Base-by-base conservation (phyloP, 2,113 vertebrate genomes). In the Sylvicapra grimmia region DNA sequence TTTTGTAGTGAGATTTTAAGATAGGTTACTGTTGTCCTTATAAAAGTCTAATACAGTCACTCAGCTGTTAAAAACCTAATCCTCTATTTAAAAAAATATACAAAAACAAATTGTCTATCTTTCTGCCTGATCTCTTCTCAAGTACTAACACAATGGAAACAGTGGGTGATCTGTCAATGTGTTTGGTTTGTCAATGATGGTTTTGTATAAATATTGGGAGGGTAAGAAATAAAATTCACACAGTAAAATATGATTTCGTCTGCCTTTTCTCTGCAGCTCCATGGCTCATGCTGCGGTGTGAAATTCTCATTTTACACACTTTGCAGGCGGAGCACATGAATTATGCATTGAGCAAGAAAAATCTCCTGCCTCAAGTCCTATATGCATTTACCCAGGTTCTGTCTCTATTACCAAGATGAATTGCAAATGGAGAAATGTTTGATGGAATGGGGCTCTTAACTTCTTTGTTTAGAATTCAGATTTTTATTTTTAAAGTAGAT, bases 291-390 rank as follows among this genome's bases (percentile, higher is more conserved):
- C 99, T 99, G 99, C 98, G 98, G 99, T 99, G 99, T 99, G 99
- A 99, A 99, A 99, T 99, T 99, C 99, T 99, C 99, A 99, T 99
- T 99, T 99, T 99, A 99, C 99, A 99, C 99, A 99, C 99, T 99
- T 99, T 99, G 99, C 99, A 99, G 99, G 99, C 99, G 98, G 99
- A 99, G 99, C 98, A 99, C 99, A 99, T 99, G 99, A 99, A 99
- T 99, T 99, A 99, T 99, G 99, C 99, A 99, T 99, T 99, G 99
- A 99, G 99, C 99, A 99, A 99, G 99, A 99, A 99, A 99, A 99
- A 99, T 99, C 99, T 99, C 99, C 99, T 99, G 99, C 99, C 99
- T 99, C 99, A 99, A 99, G 99, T 99, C 99, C 99, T 99, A 99
- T 99, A 99, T 99, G 99, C 99, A 99, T 99, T 99, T 99, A 99